phyloP scores from a whole-genome alignment of 2,888 invertebrate genomes.

The Thymelicus lineola region DNA sequence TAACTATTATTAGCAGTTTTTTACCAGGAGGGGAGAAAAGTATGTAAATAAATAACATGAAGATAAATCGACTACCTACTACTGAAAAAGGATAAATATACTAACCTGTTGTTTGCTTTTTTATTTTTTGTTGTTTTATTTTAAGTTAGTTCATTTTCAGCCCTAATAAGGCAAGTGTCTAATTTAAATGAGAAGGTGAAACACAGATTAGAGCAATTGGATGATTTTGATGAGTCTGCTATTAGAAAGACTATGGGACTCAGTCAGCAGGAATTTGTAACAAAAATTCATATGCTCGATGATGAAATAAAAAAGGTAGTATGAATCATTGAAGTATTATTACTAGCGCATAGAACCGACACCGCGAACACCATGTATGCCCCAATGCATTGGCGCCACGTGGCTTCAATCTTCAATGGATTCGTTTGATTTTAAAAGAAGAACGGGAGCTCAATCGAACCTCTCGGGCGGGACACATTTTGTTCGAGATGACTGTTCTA shows the following conservation, averaged over 20 bases:
- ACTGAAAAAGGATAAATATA: background rate
- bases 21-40: slow-evolving; percentile 93
- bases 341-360: no score
- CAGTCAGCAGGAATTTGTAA: slow-evolving; percentile 96
- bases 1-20: slow-evolving; percentile 96
- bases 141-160: slow-evolving; percentile 85
- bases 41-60: slow-evolving; percentile 58
- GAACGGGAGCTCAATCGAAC: no score
- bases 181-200: slow-evolving; percentile 94
- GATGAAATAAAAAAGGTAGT: slow-evolving; percentile 91
- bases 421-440: no score
- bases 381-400: no score
- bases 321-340: no score
- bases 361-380: no score
- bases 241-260: slow-evolving; percentile 95
- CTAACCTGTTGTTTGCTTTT: slow-evolving; percentile 29
- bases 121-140: slow-evolving; percentile 59
- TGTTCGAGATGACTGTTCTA: no score
- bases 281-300: slow-evolving; percentile 95
- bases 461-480: no score
- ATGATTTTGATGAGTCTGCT: slow-evolving; percentile 96
- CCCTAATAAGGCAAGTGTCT: slow-evolving; percentile 92
- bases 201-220: slow-evolving; percentile 96
- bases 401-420: no score
- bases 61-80: no score